Base-by-base conservation (phyloP, 2,888 invertebrate species). In the Leptinotarsa rubiginosa region DNA sequence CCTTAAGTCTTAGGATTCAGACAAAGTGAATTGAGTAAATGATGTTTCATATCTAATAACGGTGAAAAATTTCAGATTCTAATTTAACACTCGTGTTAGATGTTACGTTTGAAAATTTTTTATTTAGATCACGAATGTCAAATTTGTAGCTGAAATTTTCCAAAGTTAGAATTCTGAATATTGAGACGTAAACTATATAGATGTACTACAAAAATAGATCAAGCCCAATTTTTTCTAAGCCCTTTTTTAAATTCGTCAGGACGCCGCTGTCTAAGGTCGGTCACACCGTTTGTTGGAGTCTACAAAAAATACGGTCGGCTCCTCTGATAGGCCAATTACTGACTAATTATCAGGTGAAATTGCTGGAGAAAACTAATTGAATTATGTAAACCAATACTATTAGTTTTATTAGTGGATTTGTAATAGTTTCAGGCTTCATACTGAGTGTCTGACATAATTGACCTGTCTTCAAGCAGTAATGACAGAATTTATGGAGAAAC, bases 331-430 rank as follows among this genome's bases (percentile, higher is more conserved):
- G 67, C 73, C 76, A 79, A 76, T 79, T 79, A 77, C 74, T 50
- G 56, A 72, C 68, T 77, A 79, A 79, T 76, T 79, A 75, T 47
- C 72, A 62, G 70, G 69, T 77, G 73, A 71, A 76, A 69, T 76
- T 73, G 72, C 76, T 73, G 73, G 67, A 70, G 72, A 68, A 74
- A 41, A 81, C 80, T 81, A 81, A 81, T 80, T 79, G 73, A 79
- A 80, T 80, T 80, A 80, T 78, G 80, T 81, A 81, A 80, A 78
- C 77, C 77, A 75, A 77, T 78, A 67, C 75, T 56, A 70, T 79
- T 76, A 79, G 78, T 74, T 80, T 78, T 78, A 80, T 79, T 81
- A 75, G 75, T 72, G 67, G 74, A 74, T 77, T 76, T 77, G 69
- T 69, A 69, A 69, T 15, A 69, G 69, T 69, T 69, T 69, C 25